Percentiles rank a stretch among this genome's conserved stretches.
Conservation (phyloP, 2,888 invertebrate species). For the Mystacides longicornis region DNA sequence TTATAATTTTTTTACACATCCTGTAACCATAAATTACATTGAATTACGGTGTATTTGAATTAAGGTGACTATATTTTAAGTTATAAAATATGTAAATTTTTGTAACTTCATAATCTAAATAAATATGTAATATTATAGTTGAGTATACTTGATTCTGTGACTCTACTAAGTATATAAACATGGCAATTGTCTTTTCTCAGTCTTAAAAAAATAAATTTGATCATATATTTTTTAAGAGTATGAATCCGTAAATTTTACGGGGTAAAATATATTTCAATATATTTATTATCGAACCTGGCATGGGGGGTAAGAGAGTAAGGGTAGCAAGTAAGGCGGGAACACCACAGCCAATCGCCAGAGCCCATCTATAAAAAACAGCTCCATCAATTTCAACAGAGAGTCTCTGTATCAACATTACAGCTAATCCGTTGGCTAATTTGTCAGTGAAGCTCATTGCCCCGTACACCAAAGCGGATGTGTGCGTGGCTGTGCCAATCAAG, state of each 20-base stretch:
- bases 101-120: no score
- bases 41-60: no score
- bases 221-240: background rate
- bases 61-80: no score
- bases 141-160: no score
- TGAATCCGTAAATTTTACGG: background rate
- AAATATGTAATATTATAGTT: no score
- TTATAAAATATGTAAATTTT: no score
- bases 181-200: no score
- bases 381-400: constrained; percentile 50
- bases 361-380: constrained; percentile 36
- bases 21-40: no score
- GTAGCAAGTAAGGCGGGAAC: constrained; percentile 36
- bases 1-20: no score
- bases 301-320: constrained; percentile 14
- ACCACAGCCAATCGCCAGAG: constrained; percentile 40
- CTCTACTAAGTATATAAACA: no score
- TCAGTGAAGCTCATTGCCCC: constrained; percentile 90
- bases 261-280: background rate
- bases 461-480: constrained; percentile 85
- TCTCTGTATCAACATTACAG: constrained; percentile 73
- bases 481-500: constrained; percentile 73
- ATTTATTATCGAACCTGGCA: background rate
- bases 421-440: constrained; percentile 81
- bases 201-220: background rate